Conservation (phyloP, 2,888 invertebrate species). For the Sinopyrophorus schimmeli region DNA sequence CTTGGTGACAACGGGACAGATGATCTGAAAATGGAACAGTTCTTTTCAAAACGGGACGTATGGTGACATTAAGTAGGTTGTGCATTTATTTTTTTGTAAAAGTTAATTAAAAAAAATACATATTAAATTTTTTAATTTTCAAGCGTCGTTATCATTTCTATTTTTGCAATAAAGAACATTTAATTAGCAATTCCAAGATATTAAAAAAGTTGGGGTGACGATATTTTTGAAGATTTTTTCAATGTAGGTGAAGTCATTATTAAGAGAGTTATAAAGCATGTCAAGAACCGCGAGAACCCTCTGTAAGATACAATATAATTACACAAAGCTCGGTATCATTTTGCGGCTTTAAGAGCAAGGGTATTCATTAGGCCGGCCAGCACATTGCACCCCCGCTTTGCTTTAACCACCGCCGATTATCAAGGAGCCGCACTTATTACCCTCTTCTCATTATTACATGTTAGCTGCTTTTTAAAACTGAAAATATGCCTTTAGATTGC, state of each 20-base stretch:
- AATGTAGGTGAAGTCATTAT: constrained; percentile 33
- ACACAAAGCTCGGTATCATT: constrained; percentile 39
- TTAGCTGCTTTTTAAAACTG: constrained; percentile 35
- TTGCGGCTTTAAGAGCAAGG: constrained; percentile 34
- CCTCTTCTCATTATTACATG: constrained; percentile 36
- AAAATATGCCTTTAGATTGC: constrained; percentile 33
- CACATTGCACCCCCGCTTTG: constrained; percentile 34
- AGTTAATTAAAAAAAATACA: too few species aligned
- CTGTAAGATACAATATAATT: constrained; percentile 36
- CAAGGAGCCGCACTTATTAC: constrained; percentile 31
- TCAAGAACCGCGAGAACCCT: constrained; percentile 32
- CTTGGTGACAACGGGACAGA: too few species aligned
- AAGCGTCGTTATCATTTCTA: too few species aligned
- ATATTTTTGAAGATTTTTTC: constrained; percentile 19
- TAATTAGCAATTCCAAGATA: too few species aligned
- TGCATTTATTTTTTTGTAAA: too few species aligned
- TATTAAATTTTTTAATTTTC: too few species aligned
- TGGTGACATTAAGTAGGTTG: too few species aligned
- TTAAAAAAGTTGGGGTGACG: too few species aligned
- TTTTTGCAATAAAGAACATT: too few species aligned
- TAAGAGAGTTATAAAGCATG: constrained; percentile 33
- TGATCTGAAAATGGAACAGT: too few species aligned
- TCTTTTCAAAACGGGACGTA: too few species aligned
- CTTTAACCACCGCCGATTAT: constrained; percentile 37
- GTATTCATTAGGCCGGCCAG: constrained; percentile 39